Base-by-base conservation (phyloP, 2,797 vertebrate genomes). In the Lepilemur ruficaudatus region DNA sequence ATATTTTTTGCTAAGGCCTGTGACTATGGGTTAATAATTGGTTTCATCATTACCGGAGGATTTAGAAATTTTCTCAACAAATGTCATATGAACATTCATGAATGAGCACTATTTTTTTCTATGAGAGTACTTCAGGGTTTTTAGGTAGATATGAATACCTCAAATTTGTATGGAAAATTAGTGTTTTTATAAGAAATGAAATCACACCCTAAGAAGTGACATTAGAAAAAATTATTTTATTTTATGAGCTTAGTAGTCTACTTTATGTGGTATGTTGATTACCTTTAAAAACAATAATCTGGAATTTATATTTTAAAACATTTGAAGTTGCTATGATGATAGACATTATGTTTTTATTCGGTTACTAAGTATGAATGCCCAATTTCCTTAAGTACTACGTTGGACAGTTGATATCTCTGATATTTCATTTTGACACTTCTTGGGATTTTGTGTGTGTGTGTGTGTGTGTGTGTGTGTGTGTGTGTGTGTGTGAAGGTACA, bases 251-350 rank as follows among this genome's bases (percentile, higher is more conserved):
- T 85, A 97, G 86, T 70, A 96, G 92, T 88, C 84, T 94, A 76
- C 87, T 98, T 73, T 96, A 93, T 95, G 86, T 86, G 32, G 5
- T 35, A 28, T 91, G 89, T 95, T 22, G 14, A 32, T 97, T 97
- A 93, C 8, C 11, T 70, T 89, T 25, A 89, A 98, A 97, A 78
- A 55, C 35, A 7, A 35, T 97, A 90, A 96, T 97, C 91, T 93
- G 97, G 95, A 52, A 96, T 96, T 94, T 46, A 82, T 32, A 85
- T 41, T 94, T 91, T 41, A 89, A 97, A 97, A 91, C 46, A 96
- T 97, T 97, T 97, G 48, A 78, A 96, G 97, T 98, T 98, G 95
- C 98, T 96, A 97, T 92, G 88, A 88, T 86, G 75, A 97, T 79
- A 98, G 91, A 97, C 88, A 85, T 1, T 61, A 67, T 67, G 79